Percentiles rank a stretch among this genome's conserved stretches.
phyloP scores from a whole-genome alignment of 2,797 vertebrate species.

The Iguana delicatissima region DNA sequence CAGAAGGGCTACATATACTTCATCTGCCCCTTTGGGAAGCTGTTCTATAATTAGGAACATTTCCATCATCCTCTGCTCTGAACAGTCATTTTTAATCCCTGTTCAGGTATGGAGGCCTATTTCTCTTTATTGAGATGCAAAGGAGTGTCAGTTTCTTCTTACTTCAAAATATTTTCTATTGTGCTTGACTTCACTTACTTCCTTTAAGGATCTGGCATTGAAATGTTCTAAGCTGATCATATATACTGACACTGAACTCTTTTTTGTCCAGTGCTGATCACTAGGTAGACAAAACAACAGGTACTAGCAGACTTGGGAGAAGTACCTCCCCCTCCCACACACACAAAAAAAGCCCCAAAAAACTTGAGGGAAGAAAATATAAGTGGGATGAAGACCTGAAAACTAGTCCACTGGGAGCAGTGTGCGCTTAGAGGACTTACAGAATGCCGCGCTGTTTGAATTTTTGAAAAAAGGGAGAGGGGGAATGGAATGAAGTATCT shows the following conservation, averaged over 20 bases:
- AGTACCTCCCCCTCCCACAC: too few species aligned
- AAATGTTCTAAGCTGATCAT: neutral
- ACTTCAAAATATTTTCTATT: neutral
- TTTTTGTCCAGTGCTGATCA: neutral
- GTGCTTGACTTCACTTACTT: neutral
- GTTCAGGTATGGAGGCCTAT: neutral
- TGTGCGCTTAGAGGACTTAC: neutral
- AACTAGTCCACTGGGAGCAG: neutral
- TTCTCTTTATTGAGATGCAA: neutral
- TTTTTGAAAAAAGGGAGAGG: neutral
- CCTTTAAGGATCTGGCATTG: neutral
- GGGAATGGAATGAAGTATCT: neutral
- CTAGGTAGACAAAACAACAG: neutral
- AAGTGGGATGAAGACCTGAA: neutral
- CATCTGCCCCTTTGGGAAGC: neutral
- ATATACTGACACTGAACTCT: neutral
- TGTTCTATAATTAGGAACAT: neutral
- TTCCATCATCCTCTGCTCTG: neutral
- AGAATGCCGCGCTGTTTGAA: neutral
- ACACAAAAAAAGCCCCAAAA: neutral
- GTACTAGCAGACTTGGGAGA: neutral
- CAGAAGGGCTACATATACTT: neutral
- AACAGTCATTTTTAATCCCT: neutral
- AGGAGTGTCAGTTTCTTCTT: neutral
- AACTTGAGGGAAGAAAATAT: neutral